Evolutionary conservation across 1,140 invertebrate genomes (phyloP), one percentile per base, ranked within the genome.

Genomic region (Dendroctonus valens): DNA sequence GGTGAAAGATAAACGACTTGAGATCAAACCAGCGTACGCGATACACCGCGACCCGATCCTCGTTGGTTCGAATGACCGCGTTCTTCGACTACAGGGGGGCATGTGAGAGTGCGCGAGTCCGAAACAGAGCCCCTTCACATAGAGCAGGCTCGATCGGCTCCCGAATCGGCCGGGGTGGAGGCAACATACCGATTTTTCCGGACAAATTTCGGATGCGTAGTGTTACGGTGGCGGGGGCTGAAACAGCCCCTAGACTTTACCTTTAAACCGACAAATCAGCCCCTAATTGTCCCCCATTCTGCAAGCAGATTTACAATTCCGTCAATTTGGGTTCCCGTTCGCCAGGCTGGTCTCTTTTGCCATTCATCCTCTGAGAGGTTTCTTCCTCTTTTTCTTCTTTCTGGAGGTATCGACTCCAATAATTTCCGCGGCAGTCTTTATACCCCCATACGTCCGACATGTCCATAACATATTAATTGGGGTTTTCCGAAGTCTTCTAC

Each of bases 61-160:
- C 37, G n/a, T 39, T 7, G 14, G 9, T 52, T 52, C 50, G 50
- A 52, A 52, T 52, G 50, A 52, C 50, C 50, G 50, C 38, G 15
- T 52, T 52, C 50, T 52, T 52, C 15, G 50, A n/a, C 50, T 26
- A 52, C n/a, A 26, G 50, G 15, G 15, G 15, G 50, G 50, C 50
- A 52, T 14, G 15, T 9, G 50, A 52, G 50, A 52, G 50, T 52
- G 50, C 50, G 50, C 50, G 12, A 52, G 9, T 52, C 38, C 50
- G 9, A 52, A 12, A 52, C 50, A 26, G 50, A 52, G 50, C 50
- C 12, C 9, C 12, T 26, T 26, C 50, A 26, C 26, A 26, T 26
- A 26, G 50, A 52, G 37, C n/a, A 12, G 50, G 50, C 12, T 52
- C 50, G 50, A 52, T 52, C 50, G 50, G 50, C 12, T 52, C 50